phyloP scores from a whole-genome alignment of 1,140 invertebrate species.

The Polypedilum vanderplanki region DNA sequence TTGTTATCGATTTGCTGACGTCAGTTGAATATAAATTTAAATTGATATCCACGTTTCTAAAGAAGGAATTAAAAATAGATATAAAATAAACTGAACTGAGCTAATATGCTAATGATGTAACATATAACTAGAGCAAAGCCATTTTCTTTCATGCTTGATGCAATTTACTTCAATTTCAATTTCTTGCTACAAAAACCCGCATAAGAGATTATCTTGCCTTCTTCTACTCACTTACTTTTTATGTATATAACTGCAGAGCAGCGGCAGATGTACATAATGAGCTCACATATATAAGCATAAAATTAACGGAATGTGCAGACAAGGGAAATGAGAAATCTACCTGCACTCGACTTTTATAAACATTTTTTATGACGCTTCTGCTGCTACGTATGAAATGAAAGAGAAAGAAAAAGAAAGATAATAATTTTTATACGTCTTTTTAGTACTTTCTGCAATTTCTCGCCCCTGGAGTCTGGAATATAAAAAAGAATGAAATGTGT shows the following conservation, averaged over 20 bases:
- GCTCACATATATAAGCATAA: not conserved
- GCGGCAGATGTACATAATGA: not conserved
- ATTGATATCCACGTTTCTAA: no score
- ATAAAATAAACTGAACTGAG: no score
- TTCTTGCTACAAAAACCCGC: no score
- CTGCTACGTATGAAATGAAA: not conserved
- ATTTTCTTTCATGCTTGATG: no score
- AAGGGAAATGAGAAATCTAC: not conserved
- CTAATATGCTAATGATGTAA: not conserved
- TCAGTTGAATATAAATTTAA: no score
- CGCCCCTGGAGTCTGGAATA: no score
- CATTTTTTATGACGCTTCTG: not conserved
- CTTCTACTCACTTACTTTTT: not conserved
- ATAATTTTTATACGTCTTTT: not conserved
- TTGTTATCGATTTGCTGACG: no score
- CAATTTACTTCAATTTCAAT: no score
- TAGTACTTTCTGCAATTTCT: no score
- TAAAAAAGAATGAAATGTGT: no score
- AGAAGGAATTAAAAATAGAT: no score
- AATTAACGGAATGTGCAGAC: slow-evolving; percentile 1
- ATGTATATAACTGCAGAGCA: not conserved
- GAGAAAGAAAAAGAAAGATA: not conserved
- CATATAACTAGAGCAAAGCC: not conserved
- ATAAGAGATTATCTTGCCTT: not conserved
- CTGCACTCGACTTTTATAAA: not conserved